A percentile compares a stretch with the other conserved stretches of the same genome.
Conservation (phyloP, 2,113 vertebrate genomes). For the Mastomys coucha region DNA sequence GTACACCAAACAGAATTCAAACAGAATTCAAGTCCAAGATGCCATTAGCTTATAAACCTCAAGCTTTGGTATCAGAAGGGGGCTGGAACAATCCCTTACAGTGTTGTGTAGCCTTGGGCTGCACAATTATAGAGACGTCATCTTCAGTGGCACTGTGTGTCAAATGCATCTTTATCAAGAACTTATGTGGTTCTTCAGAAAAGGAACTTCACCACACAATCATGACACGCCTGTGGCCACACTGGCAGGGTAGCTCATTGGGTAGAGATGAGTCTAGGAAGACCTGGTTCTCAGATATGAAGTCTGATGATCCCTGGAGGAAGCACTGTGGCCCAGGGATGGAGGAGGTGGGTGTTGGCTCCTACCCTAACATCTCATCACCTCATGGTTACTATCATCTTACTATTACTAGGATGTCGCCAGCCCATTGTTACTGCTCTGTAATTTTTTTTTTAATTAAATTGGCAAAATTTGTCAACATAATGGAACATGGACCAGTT, state of each 20-base stretch:
- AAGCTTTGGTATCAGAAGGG: not conserved
- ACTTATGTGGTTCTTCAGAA: not conserved
- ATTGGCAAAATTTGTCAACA: not conserved
- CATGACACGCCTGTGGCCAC: not conserved
- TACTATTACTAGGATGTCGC: not conserved
- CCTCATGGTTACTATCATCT: not conserved
- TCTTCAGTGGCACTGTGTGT: not conserved
- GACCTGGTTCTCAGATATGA: not conserved
- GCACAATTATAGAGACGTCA: not conserved
- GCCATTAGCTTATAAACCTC: not conserved
- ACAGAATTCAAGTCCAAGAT: not conserved
- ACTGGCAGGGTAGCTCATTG: not conserved
- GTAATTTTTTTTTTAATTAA: not conserved
- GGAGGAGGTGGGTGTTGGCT: not conserved
- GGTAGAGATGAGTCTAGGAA: not conserved
- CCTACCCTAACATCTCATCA: not conserved
- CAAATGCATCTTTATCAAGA: not conserved
- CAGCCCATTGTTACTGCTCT: not conserved
- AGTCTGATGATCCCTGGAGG: not conserved
- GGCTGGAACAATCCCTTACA: not conserved
- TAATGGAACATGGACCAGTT: not conserved
- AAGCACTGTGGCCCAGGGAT: not conserved
- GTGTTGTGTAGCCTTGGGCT: not conserved
- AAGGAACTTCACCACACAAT: not conserved
- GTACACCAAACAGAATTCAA: too few species aligned